A percentile compares a stretch with the other conserved stretches of the same genome.
Evolutionary conservation across 2,113 vertebrate genomes (phyloP).

Genomic region (Gobio gobio): DNA sequence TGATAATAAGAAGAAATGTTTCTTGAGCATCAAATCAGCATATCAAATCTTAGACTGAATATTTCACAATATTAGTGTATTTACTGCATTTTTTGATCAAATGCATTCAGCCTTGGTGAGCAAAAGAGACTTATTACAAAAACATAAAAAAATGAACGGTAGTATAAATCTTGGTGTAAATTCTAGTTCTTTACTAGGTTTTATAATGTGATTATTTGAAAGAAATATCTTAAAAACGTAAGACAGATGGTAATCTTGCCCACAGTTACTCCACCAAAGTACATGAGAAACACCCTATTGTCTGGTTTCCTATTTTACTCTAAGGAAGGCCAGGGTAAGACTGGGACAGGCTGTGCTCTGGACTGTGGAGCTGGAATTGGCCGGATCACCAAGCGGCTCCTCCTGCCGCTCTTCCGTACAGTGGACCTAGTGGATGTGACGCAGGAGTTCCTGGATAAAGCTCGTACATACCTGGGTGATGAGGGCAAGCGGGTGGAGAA

Average conservation of each 20-base stretch:
- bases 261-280: not conserved
- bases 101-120: not conserved
- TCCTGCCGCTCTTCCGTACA: conserved; percentile 87
- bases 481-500: conserved; percentile 87
- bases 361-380: conserved; percentile 96
- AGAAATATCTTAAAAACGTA: not conserved
- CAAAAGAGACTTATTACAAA: not conserved
- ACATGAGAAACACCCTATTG: not conserved
- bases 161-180: not conserved
- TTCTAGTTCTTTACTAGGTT: not conserved
- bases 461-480: conserved; percentile 87
- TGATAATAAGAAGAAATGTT: no score
- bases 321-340: conserved; percentile 87
- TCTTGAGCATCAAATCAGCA: no score
- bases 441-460: conserved; percentile 89
- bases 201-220: not conserved
- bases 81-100: not conserved
- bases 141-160: not conserved
- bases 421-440: conserved; percentile 98
- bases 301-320: not conserved
- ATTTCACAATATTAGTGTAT: not conserved
- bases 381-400: conserved; percentile 90
- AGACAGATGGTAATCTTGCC: not conserved
- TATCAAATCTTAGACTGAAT: not conserved
- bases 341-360: conserved; percentile 80